A percentile compares a stretch with the other conserved stretches of the same genome.
Conservation (phyloP, 2,113 vertebrate genomes). For the Clarias batrachus region DNA sequence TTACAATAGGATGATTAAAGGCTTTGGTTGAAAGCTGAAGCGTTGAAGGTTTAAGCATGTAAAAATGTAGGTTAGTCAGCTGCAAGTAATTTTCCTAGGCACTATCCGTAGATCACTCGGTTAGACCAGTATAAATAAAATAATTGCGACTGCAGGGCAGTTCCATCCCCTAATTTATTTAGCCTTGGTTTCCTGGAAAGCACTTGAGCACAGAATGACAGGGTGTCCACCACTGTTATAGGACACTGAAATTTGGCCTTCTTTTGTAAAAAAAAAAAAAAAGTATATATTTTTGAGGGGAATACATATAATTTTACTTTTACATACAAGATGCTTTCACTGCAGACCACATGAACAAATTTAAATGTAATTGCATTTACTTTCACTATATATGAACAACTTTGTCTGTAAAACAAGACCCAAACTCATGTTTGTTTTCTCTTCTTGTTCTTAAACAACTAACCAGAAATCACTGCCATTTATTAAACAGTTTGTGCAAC, state of each 20-base stretch:
- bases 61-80: constrained; percentile 9
- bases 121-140: constrained; percentile 23
- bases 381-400: not conserved
- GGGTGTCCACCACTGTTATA: constrained; percentile 18
- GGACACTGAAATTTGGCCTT: constrained; percentile 23
- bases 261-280: not conserved
- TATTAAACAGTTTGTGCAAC: constrained; percentile 25
- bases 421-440: not conserved
- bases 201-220: constrained; percentile 46
- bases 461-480: constrained; percentile 3
- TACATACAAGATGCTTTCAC: not conserved
- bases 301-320: not conserved
- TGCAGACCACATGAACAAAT: not conserved
- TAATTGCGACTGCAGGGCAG: constrained; percentile 75
- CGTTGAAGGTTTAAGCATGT: not conserved
- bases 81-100: constrained; percentile 4
- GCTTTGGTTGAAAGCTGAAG: not conserved
- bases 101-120: constrained; percentile 2
- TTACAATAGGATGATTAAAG: not conserved
- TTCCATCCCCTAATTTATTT: constrained; percentile 74
- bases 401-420: not conserved
- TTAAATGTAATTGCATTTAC: not conserved
- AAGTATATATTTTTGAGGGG: not conserved
- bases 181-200: constrained; percentile 48
- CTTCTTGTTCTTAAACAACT: not conserved